Base-by-base conservation (phyloP, 2,113 vertebrate species). In the Conger conger region DNA sequence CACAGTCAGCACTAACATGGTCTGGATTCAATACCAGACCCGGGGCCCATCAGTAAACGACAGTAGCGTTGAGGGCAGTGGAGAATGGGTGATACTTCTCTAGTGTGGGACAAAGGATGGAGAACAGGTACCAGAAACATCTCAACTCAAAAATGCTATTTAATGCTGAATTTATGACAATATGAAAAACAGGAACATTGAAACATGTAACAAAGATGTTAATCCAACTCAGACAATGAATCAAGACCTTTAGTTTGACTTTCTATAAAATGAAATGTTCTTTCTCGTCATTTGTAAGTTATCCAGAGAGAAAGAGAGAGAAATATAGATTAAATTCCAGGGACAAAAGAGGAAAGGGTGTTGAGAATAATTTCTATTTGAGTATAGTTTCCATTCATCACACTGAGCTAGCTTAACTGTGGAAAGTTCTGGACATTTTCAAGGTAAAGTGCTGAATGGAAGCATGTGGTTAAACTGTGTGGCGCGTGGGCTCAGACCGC, bases 381-480 rank as follows among this genome's bases (percentile, higher is more conserved):
- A 89, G 90, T 88, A 87, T 87, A 88, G 80, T 88, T 87, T 18
- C 80, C 89, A 90, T 91, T 91, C 89, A 91, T 89, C 90, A 88
- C 84, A 90, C 89, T 85, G 83, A 91, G 89, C 86, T 91, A 92
- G 91, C 92, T 93, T 88, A 50, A 53, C 57, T 35, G 77, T 7
- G 88, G 90, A 89, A 90, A 93, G 91, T 91, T 88, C 82, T 90
- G 86, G 80, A 83, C 87, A 89, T 88, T 91, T 90, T 92, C 89
- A 90, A 91, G 91, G 90, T 91, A 90, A 90, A 87, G 42, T 76
- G 87, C 87, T 92, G 90, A 94, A 94, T 91, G 85, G 92, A 91
- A 81, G 79, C 30, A 82, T 86, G 80, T 88, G 90, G 79, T 81
- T 87, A 88, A 82, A 86, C 85, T 85, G 86, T 86, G 84, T 45